phyloP scores from a whole-genome alignment of 2,888 invertebrate genomes.

The Reticulitermes lucifugus region DNA sequence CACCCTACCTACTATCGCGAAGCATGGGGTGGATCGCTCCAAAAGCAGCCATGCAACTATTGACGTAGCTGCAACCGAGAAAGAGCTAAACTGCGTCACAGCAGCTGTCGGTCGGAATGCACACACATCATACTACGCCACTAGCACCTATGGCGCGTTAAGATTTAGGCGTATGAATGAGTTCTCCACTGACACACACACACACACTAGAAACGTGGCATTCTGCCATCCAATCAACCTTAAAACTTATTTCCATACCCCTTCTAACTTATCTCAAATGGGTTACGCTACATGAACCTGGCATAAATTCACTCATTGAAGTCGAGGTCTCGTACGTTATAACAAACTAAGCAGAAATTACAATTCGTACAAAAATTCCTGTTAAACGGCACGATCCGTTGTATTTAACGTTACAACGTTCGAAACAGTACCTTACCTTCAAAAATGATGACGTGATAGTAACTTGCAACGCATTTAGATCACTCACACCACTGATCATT shows the following conservation, averaged over 20 bases:
- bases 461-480: background rate
- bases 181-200: background rate
- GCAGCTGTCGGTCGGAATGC: background rate
- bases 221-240: background rate
- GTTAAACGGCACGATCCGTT: background rate
- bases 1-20: background rate
- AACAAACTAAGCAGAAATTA: background rate
- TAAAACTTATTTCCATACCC: background rate
- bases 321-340: background rate
- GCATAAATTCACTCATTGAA: background rate
- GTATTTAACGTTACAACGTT: constrained; percentile 9
- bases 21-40: background rate
- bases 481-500: background rate
- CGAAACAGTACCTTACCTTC: constrained; percentile 17
- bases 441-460: background rate
- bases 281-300: background rate
- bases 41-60: background rate
- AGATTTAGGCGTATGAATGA: background rate
- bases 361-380: background rate
- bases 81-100: background rate
- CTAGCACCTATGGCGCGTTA: background rate
- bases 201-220: background rate
- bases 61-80: background rate
- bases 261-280: background rate
- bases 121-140: background rate